These are phyloP conservation scores for Cettia cetti DNA, from an alignment of 2,113 vertebrate species.

Conservation along the genomic window DNA sequence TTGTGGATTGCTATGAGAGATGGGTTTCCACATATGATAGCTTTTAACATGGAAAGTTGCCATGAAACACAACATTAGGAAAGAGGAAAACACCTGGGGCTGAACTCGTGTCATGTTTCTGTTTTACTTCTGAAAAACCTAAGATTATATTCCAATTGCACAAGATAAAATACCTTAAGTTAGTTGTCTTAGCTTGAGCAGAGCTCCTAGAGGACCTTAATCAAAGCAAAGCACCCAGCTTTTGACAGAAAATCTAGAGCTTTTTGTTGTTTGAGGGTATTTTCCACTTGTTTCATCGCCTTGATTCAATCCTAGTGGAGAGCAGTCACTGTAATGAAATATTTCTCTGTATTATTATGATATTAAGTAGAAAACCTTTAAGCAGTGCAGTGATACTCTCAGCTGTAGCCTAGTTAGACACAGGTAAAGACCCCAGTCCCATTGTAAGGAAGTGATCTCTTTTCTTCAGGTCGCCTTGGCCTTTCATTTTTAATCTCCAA, in stretches of 20 bases:
- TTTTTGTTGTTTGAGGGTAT: not conserved
- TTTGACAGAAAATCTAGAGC: not conserved
- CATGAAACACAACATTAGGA: not conserved
- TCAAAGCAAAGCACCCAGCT: not conserved
- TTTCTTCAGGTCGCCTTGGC: not conserved
- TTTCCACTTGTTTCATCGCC: not conserved
- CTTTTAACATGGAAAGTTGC: not conserved
- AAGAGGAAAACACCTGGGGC: not conserved
- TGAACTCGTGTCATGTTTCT: slow-evolving; percentile 7
- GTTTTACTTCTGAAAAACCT: not conserved
- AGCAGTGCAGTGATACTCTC: not conserved
- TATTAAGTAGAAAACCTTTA: not conserved
- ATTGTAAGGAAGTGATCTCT: not conserved
- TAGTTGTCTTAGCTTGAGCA: not conserved
- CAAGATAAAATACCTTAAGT: not conserved
- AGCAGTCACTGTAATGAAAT: not conserved
- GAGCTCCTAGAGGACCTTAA: not conserved
- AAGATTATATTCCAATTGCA: not conserved
- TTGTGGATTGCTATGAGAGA: not conserved
- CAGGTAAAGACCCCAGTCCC: not conserved
- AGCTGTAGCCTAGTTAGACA: not conserved
- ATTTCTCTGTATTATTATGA: not conserved
- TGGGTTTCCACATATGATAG: not conserved
- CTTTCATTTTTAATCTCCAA: not conserved
- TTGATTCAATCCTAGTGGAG: not conserved